A percentile compares a stretch with the other conserved stretches of the same genome.
phyloP scores from a whole-genome alignment of 2,797 vertebrate genomes.

The Sandelia bainsii region DNA sequence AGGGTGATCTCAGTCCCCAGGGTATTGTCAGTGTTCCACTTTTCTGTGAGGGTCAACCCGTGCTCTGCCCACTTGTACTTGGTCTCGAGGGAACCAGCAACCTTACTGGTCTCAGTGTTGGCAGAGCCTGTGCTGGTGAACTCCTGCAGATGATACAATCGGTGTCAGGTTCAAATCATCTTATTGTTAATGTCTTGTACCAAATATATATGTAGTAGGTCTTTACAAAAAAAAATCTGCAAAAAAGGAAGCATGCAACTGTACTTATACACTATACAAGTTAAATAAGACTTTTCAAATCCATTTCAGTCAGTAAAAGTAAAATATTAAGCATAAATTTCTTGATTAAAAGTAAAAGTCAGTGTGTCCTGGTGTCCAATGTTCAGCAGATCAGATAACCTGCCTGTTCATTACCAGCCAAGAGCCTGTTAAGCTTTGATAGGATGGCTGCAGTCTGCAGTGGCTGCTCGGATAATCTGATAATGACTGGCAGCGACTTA shows the following conservation, averaged over 20 bases:
- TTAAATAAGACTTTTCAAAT: neutral
- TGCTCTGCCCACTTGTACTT: constrained; percentile 96
- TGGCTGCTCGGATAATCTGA: constrained; percentile 36
- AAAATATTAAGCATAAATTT: no score
- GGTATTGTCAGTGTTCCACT: constrained; percentile 98
- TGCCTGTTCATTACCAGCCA: constrained; percentile 12
- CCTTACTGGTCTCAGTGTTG: constrained; percentile 96
- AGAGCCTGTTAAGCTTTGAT: constrained; percentile 43
- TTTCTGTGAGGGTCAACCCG: constrained; percentile 95
- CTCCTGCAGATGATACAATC: constrained; percentile 83
- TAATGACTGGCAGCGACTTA: constrained; percentile 80
- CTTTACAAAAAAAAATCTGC: no score
- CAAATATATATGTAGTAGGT: no score
- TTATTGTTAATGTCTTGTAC: neutral
- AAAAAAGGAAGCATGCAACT: neutral
- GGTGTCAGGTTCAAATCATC: neutral
- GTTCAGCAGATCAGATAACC: constrained; percentile 33
- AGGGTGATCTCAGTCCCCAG: constrained; percentile 95
- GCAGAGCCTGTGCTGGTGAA: constrained; percentile 96
- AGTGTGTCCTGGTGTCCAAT: neutral
- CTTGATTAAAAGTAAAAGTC: neutral
- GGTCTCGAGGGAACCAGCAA: constrained; percentile 95
- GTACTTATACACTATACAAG: neutral
- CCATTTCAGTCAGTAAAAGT: neutral
- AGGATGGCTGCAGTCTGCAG: constrained; percentile 26